Evolutionary conservation across 2,888 invertebrate genomes (phyloP).

Genomic region (Amiota mariae): DNA sequence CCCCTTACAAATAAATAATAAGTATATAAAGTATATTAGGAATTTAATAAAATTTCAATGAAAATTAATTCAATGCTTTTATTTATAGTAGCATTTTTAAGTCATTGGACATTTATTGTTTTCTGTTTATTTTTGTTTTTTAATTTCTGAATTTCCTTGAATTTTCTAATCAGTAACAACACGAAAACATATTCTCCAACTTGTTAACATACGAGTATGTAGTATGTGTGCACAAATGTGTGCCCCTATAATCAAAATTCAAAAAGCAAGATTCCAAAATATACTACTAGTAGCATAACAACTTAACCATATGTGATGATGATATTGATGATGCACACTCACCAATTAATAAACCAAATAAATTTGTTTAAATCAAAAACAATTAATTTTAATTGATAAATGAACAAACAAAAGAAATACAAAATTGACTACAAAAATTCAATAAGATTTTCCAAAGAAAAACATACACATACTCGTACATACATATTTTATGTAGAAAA

Average conservation of each 20-base stretch:
- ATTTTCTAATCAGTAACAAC: constrained; percentile 23
- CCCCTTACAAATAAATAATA: no score
- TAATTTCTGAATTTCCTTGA: background rate
- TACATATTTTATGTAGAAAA: no score
- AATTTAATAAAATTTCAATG: background rate
- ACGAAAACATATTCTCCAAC: background rate
- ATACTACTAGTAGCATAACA: no score
- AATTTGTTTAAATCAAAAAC: constrained; percentile 24
- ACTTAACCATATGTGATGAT: background rate
- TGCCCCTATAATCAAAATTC: no score
- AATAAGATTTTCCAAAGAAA: background rate
- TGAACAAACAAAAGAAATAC: background rate
- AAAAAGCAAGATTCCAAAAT: no score
- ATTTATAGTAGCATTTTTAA: constrained; percentile 44
- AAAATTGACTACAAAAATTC: background rate
- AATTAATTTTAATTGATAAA: constrained; percentile 28
- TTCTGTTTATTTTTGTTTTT: no score
- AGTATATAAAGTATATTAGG: no score
- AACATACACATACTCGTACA: no score
- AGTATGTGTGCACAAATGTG: no score
- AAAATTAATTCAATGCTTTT: constrained; percentile 49
- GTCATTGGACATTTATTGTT: constrained; percentile 21
- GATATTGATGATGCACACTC: background rate
- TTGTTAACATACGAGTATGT: no score
- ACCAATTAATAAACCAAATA: background rate